Conservation (phyloP, 2,113 vertebrate species). For the Apus apus region DNA sequence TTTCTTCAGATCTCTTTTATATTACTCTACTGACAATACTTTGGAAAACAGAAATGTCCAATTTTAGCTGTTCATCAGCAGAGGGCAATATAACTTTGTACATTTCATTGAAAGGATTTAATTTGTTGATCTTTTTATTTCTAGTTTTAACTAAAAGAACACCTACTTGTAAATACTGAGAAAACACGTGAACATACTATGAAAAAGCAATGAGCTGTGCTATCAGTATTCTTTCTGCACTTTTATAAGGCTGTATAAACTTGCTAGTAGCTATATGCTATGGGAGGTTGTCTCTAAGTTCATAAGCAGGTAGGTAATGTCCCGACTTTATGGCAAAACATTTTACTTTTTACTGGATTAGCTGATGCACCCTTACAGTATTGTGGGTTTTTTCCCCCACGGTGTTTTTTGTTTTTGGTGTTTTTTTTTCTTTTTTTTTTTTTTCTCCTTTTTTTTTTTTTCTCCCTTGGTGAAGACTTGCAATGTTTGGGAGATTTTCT, state of each 20-base stretch:
- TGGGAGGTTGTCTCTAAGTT: background rate
- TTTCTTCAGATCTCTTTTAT: background rate
- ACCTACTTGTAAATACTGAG: conserved; percentile 54
- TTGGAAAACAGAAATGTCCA: background rate
- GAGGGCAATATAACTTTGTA: conserved; percentile 68
- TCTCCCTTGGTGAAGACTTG: background rate
- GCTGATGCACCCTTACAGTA: background rate
- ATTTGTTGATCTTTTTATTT: conserved; percentile 37
- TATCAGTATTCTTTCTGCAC: conserved; percentile 27
- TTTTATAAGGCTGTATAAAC: background rate
- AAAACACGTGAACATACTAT: conserved; percentile 33
- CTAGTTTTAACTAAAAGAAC: conserved; percentile 39
- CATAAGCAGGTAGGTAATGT: background rate
- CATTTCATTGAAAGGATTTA: conserved; percentile 11
- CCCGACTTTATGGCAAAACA: background rate
- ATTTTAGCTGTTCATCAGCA: conserved; percentile 64
- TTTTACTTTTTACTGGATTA: background rate
- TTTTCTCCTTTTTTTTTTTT: background rate
- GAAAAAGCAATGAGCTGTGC: conserved; percentile 52
- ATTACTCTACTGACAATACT: background rate
- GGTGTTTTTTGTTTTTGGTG: too few relatives aligned
- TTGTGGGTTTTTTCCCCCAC: background rate
- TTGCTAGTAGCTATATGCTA: background rate
- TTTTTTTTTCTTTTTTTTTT: background rate
- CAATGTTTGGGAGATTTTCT: background rate